Evolutionary conservation across 2,113 vertebrate species (phyloP), one percentile per base, ranked within the genome.

Genomic region (Lucifuga dentata): DNA sequence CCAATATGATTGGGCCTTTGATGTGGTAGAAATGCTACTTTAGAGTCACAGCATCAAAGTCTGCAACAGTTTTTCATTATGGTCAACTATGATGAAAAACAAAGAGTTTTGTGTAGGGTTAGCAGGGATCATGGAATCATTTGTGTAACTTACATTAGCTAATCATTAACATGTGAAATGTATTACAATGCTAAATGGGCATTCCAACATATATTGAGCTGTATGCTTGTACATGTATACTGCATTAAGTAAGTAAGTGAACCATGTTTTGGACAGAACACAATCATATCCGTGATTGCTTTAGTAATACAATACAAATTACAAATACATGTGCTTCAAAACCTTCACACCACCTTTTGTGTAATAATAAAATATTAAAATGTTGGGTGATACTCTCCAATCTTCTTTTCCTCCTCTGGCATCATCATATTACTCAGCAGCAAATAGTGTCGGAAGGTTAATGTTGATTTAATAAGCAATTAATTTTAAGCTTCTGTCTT

Each of bases 381-480:
- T 15, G 21, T 3, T 13, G 15, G 17, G 8, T 7, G 10, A 65
- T n/a, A 73, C 3, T 4, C 40, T 64, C 41, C 36, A n/a, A 13
- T 70, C 61, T 26, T 50, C 68, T 67, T 76, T 73, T 8, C 44
- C 19, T 44, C 36, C 39, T 55, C 26, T 43, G 49, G 20, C 59
- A 48, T 39, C 8, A 29, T 55, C 57, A 20, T 78, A 68, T 84
- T 72, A 64, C 75, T 89, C 75, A 12, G 61, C 50, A 76, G 67
- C 60, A 81, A 89, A 86, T 69, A 58, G 63, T 86, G 84, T 84
- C 79, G 39, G 41, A 58, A 85, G 81, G 80, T 89, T 91, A 92
- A 91, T 82, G 69, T 82, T 74, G 68, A 85, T 91, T 90, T 90
- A 90, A 88, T 86, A 67, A 85, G 84, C 84, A 83, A 92, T 89